Base-by-base conservation (phyloP, 2,888 invertebrate genomes). In the Drosophila percnosoma region DNA sequence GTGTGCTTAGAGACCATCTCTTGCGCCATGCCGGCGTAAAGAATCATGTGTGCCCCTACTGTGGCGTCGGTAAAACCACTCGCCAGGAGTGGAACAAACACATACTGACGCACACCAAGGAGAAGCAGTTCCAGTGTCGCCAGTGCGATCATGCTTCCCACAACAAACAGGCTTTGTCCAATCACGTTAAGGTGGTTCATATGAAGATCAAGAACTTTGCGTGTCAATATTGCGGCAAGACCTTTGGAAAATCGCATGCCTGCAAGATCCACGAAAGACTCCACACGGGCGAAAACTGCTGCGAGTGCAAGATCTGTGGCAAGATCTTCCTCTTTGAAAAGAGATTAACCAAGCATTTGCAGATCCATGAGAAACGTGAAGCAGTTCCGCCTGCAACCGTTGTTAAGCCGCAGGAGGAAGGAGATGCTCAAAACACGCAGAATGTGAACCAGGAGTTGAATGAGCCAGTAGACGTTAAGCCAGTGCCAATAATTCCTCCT, bases 1-100 rank as follows among this genome's bases (percentile, higher is more conserved):
- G 92, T 29, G 92, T 92, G 0, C 82, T 93, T 0, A 90, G 92
- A 27, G 92, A 92, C 55, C 93, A 92, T 78, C 78, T 92, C 2
- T 84, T 92, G 69, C 91, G 92, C 0, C 92, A 92, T 67, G 91
- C 92, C 0, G 92, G 92, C n/a, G 92, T 93, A 13, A 92, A 92
- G 65, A 92, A 92, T 42, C 92, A 92, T 42, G 91, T 92, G 0
- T 92, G 92, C 29, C 92, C 92, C 0, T 91, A 92, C 38, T 92
- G 92, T 57, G 92, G 92, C 2, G 91, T 92, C n/a, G 92, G 91
- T 4, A 92, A 92, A 61, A 92, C 92, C 2, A 92, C 92, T 4
- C 80, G 92, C 0, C 92, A 92, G 64, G 92, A 92, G 67, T 89
- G 92, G 87, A 92, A 92, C 52, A 91, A 91, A 11, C 92, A 92